phyloP scores from a whole-genome alignment of 2,888 invertebrate genomes.

The Candidula unifasciata region DNA sequence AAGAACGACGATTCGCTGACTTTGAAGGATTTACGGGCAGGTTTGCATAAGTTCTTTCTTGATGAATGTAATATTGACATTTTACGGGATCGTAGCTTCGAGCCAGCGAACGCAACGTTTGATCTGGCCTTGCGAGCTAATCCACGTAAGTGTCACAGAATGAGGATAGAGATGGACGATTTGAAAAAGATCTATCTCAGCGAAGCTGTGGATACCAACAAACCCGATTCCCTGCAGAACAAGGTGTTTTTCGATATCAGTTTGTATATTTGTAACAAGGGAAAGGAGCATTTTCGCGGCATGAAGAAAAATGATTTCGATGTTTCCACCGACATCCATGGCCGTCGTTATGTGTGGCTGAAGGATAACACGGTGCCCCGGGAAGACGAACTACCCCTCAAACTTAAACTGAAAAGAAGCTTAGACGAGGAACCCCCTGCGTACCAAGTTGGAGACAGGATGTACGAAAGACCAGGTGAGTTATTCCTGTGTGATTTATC shows the following conservation, averaged over 20 bases:
- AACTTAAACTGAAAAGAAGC: slow-evolving; percentile 66
- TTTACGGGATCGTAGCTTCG: slow-evolving; percentile 62
- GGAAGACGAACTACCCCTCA: slow-evolving; percentile 48
- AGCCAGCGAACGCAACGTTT: slow-evolving; percentile 63
- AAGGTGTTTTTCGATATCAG: slow-evolving; percentile 73
- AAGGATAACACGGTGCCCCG: slow-evolving; percentile 56
- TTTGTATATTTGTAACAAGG: slow-evolving; percentile 71
- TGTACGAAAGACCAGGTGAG: slow-evolving; percentile 71
- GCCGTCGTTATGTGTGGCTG: slow-evolving; percentile 67
- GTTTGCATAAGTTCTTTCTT: slow-evolving; percentile 66
- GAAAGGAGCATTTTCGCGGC: slow-evolving; percentile 68
- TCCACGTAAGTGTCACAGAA: slow-evolving; percentile 65
- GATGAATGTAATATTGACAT: slow-evolving; percentile 67
- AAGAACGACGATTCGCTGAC: slow-evolving; percentile 58
- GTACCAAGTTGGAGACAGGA: slow-evolving; percentile 66
- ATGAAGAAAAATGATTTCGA: slow-evolving; percentile 72
- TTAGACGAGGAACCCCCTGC: slow-evolving; percentile 57
- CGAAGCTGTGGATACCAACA: slow-evolving; percentile 66
- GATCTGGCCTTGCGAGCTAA: slow-evolving; percentile 61
- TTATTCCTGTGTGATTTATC: background rate
- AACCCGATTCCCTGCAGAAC: slow-evolving; percentile 70
- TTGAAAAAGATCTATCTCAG: slow-evolving; percentile 69
- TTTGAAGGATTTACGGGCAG: slow-evolving; percentile 62
- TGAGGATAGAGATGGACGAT: slow-evolving; percentile 68
- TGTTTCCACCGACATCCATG: slow-evolving; percentile 64